Evolutionary conservation across 2,113 vertebrate genomes (phyloP).

Genomic region (Cricetomys ansorgei): DNA sequence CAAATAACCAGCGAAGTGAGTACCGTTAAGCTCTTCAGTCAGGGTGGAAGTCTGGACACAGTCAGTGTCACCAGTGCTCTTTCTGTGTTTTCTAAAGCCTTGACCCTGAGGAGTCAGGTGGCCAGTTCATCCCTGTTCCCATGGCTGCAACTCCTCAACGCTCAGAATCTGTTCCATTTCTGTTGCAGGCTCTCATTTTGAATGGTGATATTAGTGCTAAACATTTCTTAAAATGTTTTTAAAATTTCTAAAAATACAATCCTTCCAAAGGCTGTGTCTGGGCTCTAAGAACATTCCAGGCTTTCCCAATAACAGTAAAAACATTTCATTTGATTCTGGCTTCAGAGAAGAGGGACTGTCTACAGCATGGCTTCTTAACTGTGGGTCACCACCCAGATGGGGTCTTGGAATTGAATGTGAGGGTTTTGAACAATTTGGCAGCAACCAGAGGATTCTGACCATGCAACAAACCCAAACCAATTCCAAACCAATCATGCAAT

Average conservation of each 20-base stretch:
- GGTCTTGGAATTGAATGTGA: neutral
- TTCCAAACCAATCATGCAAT: neutral
- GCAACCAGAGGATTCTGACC: neutral
- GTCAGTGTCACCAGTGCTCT: neutral
- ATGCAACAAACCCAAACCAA: neutral
- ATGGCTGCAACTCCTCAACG: neutral
- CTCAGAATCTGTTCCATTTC: neutral
- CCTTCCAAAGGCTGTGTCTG: neutral
- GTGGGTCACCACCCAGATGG: neutral
- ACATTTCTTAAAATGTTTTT: too few relatives aligned
- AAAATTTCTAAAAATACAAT: too few relatives aligned
- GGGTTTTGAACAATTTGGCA: neutral
- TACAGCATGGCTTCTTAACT: neutral
- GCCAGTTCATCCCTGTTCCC: neutral
- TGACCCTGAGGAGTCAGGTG: neutral
- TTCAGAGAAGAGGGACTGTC: neutral
- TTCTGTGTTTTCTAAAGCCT: neutral
- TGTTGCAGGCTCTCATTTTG: neutral
- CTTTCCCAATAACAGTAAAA: neutral
- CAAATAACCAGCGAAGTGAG: neutral
- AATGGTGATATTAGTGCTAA: too few relatives aligned
- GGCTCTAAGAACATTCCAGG: neutral
- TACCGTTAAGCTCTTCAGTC: neutral
- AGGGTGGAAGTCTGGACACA: neutral
- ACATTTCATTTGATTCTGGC: neutral